These are phyloP conservation scores for Drosophila bocqueti DNA, from an alignment of 1,140 invertebrate genomes.

Conservation along the genomic window DNA sequence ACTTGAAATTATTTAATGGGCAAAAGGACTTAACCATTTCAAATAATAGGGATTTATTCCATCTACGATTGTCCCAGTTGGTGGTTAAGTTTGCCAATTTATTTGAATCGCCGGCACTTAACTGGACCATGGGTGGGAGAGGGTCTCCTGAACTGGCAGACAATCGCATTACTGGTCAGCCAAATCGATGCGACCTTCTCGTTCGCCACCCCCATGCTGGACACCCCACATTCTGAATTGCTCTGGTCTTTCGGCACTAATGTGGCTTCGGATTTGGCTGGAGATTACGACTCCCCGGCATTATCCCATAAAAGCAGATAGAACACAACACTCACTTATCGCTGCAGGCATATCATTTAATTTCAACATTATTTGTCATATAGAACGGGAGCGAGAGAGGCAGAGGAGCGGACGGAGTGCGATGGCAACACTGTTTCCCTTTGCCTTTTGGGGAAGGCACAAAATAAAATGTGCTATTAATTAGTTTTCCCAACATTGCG, in stretches of 20 bases:
- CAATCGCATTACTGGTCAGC: slow-evolving; percentile 54
- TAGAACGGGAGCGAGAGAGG: slow-evolving; percentile 10
- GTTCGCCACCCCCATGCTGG: neutral
- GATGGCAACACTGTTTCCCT: slow-evolving; percentile 16
- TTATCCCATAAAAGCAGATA: slow-evolving; percentile 51
- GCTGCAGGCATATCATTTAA: slow-evolving; percentile 76
- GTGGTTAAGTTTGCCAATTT: slow-evolving; percentile 35
- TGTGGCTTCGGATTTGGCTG: slow-evolving; percentile 64
- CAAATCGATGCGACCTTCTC: slow-evolving; percentile 39
- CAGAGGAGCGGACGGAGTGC: neutral
- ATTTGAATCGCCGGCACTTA: slow-evolving; percentile 27
- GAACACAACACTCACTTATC: slow-evolving; percentile 63
- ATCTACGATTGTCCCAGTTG: slow-evolving; percentile 16
- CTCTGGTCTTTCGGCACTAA: slow-evolving; percentile 50
- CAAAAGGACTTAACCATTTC: neutral
- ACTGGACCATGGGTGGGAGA: slow-evolving; percentile 12
- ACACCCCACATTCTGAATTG: slow-evolving; percentile 10
- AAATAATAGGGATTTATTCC: slow-evolving; percentile 1
- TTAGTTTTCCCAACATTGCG: slow-evolving; percentile 74
- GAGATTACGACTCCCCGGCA: slow-evolving; percentile 31
- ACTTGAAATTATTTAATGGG: neutral
- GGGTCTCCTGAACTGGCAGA: neutral
- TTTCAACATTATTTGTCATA: slow-evolving; percentile 82
- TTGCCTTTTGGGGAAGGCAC: slow-evolving; percentile 53
- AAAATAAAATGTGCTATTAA: slow-evolving; percentile 81